A percentile compares a stretch with the other conserved stretches of the same genome.
Evolutionary conservation across 2,113 vertebrate genomes (phyloP).

Genomic region (Lipophrys pholis): DNA sequence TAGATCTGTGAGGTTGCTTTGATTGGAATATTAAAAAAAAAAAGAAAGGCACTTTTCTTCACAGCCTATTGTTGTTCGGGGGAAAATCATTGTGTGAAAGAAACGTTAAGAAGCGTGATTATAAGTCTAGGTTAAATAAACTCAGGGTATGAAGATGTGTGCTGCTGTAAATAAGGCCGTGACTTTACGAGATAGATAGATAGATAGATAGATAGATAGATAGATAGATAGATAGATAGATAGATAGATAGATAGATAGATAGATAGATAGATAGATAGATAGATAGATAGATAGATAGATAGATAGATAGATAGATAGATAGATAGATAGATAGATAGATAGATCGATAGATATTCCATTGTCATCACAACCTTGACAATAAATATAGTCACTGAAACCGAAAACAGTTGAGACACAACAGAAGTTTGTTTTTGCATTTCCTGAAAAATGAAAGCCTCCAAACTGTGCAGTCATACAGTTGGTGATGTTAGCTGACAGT

Average conservation of each 20-base stretch:
- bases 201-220: too few relatives aligned
- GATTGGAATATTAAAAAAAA: background rate
- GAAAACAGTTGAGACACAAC: slow-evolving; percentile 15
- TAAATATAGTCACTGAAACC: background rate
- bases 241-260: background rate
- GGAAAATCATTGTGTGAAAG: background rate
- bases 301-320: slow-evolving; percentile 1
- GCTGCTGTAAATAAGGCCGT: background rate
- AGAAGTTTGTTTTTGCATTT: slow-evolving; percentile 30
- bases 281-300: slow-evolving; percentile 11
- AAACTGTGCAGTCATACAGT: slow-evolving; percentile 53
- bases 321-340: background rate
- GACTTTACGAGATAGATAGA: background rate
- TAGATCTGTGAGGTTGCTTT: background rate
- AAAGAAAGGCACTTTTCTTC: background rate
- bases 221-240: background rate
- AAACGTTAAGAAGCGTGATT: background rate
- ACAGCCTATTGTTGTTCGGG: background rate
- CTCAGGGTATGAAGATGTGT: background rate
- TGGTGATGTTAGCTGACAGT: slow-evolving; percentile 62
- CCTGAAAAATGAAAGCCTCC: slow-evolving; percentile 35
- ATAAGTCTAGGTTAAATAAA: background rate
- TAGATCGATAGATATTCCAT: background rate
- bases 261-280: slow-evolving; percentile 3
- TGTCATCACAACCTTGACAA: slow-evolving; percentile 1